Conservation (phyloP, 2,888 invertebrate genomes). For the Nomada flava region DNA sequence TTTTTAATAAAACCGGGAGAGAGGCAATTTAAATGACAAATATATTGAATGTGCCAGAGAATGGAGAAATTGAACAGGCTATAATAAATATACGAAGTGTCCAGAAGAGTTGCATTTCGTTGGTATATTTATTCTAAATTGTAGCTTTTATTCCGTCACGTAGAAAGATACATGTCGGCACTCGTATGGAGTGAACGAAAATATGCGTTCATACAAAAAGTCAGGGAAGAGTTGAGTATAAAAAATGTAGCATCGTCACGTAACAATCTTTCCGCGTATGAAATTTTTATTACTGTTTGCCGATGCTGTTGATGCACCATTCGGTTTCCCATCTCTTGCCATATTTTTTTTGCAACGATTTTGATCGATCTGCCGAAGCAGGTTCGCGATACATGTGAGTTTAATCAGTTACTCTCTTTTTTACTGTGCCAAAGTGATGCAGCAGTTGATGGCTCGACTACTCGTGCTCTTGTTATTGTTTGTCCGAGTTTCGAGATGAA, state of each 20-base stretch:
- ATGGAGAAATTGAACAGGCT: too few relatives aligned
- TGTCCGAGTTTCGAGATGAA: constrained; percentile 39
- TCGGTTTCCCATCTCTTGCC: not conserved
- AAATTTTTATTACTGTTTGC: not conserved
- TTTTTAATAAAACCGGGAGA: too few relatives aligned
- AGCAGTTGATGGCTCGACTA: constrained; percentile 5
- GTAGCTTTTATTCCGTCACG: not conserved
- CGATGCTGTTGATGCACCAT: too few relatives aligned
- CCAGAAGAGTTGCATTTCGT: not conserved
- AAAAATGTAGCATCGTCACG: not conserved
- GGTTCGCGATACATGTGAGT: constrained; percentile 14
- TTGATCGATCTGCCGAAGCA: constrained; percentile 4
- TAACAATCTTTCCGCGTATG: not conserved
- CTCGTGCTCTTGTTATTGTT: constrained; percentile 25
- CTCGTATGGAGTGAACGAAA: not conserved
- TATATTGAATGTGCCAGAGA: too few relatives aligned
- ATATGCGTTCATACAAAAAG: not conserved
- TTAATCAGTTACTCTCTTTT: constrained; percentile 19
- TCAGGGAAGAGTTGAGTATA: not conserved
- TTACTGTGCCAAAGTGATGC: not conserved
- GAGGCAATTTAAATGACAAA: too few relatives aligned
- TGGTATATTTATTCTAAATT: not conserved
- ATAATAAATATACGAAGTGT: too few relatives aligned
- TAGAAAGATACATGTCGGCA: not conserved
- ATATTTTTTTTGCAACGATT: constrained; percentile 1